Evolutionary conservation across 2,888 invertebrate species (phyloP), one percentile per base, ranked within the genome.

Genomic region (Artemia sp.): DNA sequence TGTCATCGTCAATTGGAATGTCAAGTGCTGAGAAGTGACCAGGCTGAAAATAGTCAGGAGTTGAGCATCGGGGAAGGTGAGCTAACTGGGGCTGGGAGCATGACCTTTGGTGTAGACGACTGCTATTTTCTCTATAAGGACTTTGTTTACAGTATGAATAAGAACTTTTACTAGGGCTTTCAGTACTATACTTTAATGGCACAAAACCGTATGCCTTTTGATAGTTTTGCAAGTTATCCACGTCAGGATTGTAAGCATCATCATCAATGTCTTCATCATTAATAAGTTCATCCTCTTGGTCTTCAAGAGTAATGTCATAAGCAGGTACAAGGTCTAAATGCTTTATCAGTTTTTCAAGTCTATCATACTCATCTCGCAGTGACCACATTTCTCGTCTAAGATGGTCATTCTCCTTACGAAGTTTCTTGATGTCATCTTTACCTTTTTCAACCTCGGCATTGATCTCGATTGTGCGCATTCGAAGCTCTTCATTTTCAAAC

Each of bases 361-460:
- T 84, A 78, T 92, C 91, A 79, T 91, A 92, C 79, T 92, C 91
- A 78, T 92, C 91, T 52, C 92, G 83, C 69, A 92, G 82, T 71
- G 87, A 87, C 82, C 90, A 91, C 76, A 92, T 89, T 80, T 92
- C 92, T 38, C 90, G 82, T 75, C 90, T 86, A 70, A 92, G 81
- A 78, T 89, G 88, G 74, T 92, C 91, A 81, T 92, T 92, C 77
- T 92, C 92, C 66, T 89, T 82, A 73, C 90, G 86, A 76, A 92
- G 78, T 77, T 92, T 91, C 79, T 91, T 90, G 75, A 92, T 90
- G 77, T 92, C 91, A 74, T 86, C 87, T 78, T 92, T 91, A 74
- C 92, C 90, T 84, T 89, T 84, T 80, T 92, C 92, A 68, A 92
- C 90, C 82, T 92, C 92, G 71, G 91, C 92, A 78, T 91, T 92